These are phyloP conservation scores for Tetraodon nigroviridis DNA, from an alignment of 2,113 vertebrate species.

Conservation along the genomic window DNA sequence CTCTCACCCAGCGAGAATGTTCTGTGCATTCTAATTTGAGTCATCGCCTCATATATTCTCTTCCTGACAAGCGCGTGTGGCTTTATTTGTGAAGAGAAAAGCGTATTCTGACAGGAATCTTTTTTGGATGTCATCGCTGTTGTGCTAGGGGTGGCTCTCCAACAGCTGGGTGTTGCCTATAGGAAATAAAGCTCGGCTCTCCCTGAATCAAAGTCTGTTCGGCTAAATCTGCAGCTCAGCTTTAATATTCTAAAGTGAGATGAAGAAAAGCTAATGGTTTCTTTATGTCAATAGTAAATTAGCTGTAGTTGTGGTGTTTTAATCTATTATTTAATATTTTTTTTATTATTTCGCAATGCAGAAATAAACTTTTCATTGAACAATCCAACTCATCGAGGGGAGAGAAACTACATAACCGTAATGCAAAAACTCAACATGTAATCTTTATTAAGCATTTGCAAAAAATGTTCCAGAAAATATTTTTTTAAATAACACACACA, in stretches of 20 bases:
- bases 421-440: too few relatives aligned
- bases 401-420: too few relatives aligned
- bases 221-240: conserved; percentile 6
- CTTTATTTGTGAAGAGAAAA: conserved; percentile 45
- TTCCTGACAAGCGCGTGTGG: conserved; percentile 24
- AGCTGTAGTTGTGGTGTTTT: too few relatives aligned
- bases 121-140: conserved; percentile 29
- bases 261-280: not conserved
- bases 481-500: too few relatives aligned
- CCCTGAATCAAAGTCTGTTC: conserved; percentile 11
- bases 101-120: conserved; percentile 27
- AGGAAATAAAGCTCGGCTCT: conserved; percentile 12
- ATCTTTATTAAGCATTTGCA: too few relatives aligned
- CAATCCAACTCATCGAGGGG: too few relatives aligned
- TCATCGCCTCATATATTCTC: conserved; percentile 54
- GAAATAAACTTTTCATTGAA: too few relatives aligned
- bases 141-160: conserved; percentile 25
- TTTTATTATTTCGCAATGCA: not conserved
- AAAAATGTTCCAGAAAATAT: too few relatives aligned
- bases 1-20: conserved; percentile 54
- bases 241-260: conserved; percentile 16
- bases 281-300: not conserved
- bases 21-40: conserved; percentile 68
- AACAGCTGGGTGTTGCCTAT: conserved; percentile 35
- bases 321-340: too few relatives aligned